Evolutionary conservation across 1,140 invertebrate genomes (phyloP).

Genomic region (Penaeus japonicus): DNA sequence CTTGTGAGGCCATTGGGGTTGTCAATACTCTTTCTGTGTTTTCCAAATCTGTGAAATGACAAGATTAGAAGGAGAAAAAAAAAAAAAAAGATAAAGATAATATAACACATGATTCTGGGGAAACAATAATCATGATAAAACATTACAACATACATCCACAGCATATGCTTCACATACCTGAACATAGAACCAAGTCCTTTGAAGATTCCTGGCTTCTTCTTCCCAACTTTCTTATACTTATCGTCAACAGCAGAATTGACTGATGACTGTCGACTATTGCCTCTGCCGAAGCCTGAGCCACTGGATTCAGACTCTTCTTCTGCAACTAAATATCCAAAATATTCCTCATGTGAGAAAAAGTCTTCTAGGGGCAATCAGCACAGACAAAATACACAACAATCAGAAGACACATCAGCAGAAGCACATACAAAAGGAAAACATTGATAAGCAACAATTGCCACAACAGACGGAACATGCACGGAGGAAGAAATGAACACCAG

Average conservation of each 20-base stretch:
- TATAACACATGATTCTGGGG: too few species aligned
- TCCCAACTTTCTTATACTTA: slow-evolving; percentile 68
- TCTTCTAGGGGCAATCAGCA: not conserved
- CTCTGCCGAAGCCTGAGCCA: slow-evolving; percentile 72
- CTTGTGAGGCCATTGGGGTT: slow-evolving; percentile 63
- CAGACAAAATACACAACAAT: too few species aligned
- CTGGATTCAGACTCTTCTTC: slow-evolving; percentile 69
- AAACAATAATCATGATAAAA: too few species aligned
- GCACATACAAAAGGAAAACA: not conserved
- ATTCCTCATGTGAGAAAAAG: not conserved
- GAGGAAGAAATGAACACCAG: too few species aligned
- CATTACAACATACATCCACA: not conserved
- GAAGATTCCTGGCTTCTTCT: slow-evolving; percentile 77
- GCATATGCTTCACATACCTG: slow-evolving; percentile 65
- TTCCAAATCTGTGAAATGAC: slow-evolving; percentile 71
- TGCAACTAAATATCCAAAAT: slow-evolving; percentile 57
- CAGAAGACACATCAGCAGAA: not conserved
- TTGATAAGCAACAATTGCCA: not conserved
- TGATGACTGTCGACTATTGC: slow-evolving; percentile 74
- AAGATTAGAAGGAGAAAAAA: too few species aligned
- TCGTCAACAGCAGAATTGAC: slow-evolving; percentile 73
- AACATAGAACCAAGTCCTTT: slow-evolving; percentile 85
- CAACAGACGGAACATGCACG: too few species aligned
- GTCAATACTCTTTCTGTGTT: slow-evolving; percentile 75
- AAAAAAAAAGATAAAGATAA: too few species aligned